Base-by-base conservation (phyloP, 2,113 vertebrate genomes). In the Eonycteris spelaea region DNA sequence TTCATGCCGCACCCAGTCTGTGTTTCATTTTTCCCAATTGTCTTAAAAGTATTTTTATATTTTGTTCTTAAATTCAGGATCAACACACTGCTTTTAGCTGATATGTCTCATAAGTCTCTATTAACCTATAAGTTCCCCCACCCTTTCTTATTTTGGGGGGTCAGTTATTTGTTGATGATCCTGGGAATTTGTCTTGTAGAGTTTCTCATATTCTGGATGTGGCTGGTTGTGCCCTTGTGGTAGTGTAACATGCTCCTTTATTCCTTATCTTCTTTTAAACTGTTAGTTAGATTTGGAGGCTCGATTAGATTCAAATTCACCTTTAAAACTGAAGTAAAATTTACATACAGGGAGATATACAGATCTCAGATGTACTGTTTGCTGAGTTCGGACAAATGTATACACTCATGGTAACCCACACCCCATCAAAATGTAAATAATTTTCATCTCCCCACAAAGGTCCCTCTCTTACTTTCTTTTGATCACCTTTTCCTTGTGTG, bases 11-110 rank as follows among this genome's bases (percentile, higher is more conserved):
- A 35, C 18, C 35, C 21, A 89, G 26, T 70, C 26, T 2, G 16
- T 61, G 28, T 91, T 86, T 19, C 33, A 22, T 77, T 87, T 84
- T 51, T 18, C 30, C 63, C 8, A 67, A 1, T 92, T 90, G 55
- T 90, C 55, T 79, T 90, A 74, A 85, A 89, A 57, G 38, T 65
- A 22, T 67, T 85, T 92, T 90, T 84, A 79, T 18, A 53, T 24
- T 59, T 96, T 95, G 65, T 51, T 95, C 75, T 87, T 59, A 91
- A 40, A 82, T n/a, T 90, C 30, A 90, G 93, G 43, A 43, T 75
- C 43, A 86, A 55, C 82, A 83, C 7, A 16, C 83, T 91, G 38
- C 86, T 91, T 95, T 87, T 83, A 45, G 35, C 19, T 91, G 75
- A 26, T 78, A 40, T n/a, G 45, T 43, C 91, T 92, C 24, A 16